Evolutionary conservation across 30 jellyfish, hydroid and myxozoan species (phyloP).

Genomic region (Cassiopea xamachana): DNA sequence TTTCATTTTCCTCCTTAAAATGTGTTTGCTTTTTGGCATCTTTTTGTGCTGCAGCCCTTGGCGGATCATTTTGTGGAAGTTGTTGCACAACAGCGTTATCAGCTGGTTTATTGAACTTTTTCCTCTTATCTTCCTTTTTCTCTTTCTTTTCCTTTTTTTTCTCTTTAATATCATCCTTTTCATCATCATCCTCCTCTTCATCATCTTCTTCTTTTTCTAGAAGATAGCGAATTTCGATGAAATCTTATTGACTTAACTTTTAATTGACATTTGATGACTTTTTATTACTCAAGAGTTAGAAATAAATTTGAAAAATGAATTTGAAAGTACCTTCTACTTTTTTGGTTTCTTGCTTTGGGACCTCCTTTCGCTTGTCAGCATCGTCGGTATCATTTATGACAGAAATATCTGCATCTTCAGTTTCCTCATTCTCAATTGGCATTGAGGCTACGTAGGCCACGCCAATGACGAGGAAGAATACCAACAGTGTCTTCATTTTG

Average conservation of each 20-base stretch:
- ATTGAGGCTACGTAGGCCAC: conserved; percentile 26
- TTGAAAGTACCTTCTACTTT: neutral
- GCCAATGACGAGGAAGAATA: conserved; percentile 59
- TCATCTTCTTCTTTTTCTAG: neutral
- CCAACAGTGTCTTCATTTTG: conserved; percentile 40
- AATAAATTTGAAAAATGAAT: neutral
- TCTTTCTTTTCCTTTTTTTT: too few species aligned
- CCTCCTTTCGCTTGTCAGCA: conserved; percentile 49
- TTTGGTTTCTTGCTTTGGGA: conserved; percentile 13
- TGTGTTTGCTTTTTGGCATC: too few species aligned
- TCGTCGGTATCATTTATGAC: conserved; percentile 46
- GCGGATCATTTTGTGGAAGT: too few species aligned
- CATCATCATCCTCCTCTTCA: conserved; percentile 9
- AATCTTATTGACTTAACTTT: too few species aligned
- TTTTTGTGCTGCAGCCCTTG: too few species aligned
- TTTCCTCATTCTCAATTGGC: conserved; percentile 60
- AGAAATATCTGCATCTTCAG: conserved; percentile 8
- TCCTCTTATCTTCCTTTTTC: too few species aligned
- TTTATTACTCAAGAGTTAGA: neutral
- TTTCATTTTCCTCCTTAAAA: neutral
- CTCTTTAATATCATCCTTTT: neutral
- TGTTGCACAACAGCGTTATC: too few species aligned
- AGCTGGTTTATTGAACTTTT: too few species aligned
- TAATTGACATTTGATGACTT: neutral
- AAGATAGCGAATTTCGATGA: neutral